Evolutionary conservation across 2,797 vertebrate species (phyloP).

Genomic region (Smutsia temminckii): DNA sequence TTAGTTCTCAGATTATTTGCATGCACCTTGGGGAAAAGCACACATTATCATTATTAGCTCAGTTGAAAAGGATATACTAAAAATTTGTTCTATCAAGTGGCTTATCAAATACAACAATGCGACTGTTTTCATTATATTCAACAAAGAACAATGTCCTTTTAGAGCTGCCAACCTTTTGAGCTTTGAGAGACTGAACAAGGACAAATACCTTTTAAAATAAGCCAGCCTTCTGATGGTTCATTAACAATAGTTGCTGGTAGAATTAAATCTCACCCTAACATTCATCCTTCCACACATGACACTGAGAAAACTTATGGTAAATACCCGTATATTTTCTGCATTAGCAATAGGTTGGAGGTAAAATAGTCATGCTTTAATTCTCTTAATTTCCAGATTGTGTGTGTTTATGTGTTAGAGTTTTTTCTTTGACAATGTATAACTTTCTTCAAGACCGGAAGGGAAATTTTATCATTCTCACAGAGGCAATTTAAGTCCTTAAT

Average conservation of each 20-base stretch:
- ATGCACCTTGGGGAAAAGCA: neutral
- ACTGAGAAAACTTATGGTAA: neutral
- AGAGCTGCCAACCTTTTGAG: neutral
- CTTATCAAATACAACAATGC: neutral
- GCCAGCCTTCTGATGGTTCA: neutral
- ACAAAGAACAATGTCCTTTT: constrained; percentile 22
- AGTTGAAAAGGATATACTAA: constrained; percentile 14
- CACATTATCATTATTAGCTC: neutral
- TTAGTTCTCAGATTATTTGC: neutral
- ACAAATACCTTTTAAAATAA: constrained; percentile 23
- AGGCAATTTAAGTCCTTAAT: neutral
- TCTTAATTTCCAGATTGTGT: neutral
- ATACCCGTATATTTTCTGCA: neutral
- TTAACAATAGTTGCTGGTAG: neutral
- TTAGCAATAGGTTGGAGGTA: neutral
- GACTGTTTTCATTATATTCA: constrained; percentile 2
- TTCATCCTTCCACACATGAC: neutral
- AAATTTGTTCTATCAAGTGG: neutral
- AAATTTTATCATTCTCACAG: neutral
- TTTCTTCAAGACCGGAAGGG: neutral
- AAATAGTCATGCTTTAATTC: neutral
- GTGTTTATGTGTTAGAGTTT: neutral
- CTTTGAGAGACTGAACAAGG: neutral
- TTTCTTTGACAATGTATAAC: neutral
- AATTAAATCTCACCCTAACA: neutral